Percentiles rank a stretch among this genome's conserved stretches.
Conservation (phyloP, 2,888 invertebrate species). For the Slavum lentiscoides region DNA sequence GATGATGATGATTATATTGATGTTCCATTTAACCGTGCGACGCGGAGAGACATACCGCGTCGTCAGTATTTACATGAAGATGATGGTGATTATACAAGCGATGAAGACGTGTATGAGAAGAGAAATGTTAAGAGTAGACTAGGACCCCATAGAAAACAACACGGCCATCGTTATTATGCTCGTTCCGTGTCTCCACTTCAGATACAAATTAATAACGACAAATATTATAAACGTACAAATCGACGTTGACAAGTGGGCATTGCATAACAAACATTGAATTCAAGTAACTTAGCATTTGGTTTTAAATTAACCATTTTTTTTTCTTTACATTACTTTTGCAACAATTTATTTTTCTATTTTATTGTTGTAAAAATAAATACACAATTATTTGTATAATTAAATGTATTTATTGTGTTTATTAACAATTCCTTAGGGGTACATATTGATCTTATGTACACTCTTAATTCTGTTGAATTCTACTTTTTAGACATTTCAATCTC, state of each 20-base stretch:
- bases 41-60: constrained; percentile 44
- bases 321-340: constrained; percentile 1
- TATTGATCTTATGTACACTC: neutral
- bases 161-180: constrained; percentile 21
- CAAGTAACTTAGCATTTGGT: neutral
- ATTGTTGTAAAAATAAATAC: constrained; percentile 29
- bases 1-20: constrained; percentile 12
- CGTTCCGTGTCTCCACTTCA: constrained; percentile 46
- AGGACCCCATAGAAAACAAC: constrained; percentile 40
- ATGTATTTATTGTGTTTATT: constrained; percentile 4
- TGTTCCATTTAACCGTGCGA: constrained; percentile 44
- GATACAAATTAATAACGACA: constrained; percentile 49
- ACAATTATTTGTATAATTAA: constrained; percentile 25
- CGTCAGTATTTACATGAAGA: constrained; percentile 49
- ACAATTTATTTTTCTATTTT: constrained; percentile 32
- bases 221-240: constrained; percentile 42
- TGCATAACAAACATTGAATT: constrained; percentile 9
- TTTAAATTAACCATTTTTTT: constrained; percentile 12
- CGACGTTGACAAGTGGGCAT: constrained; percentile 19
- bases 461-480: neutral
- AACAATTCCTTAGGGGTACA: constrained; percentile 10
- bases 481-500: neutral
- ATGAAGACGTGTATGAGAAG: constrained; percentile 42
- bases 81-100: constrained; percentile 38
- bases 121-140: constrained; percentile 34